Evolutionary conservation across 2,797 vertebrate genomes (phyloP), one percentile per base, ranked within the genome.

Genomic region (Acanthurus leucopareius): DNA sequence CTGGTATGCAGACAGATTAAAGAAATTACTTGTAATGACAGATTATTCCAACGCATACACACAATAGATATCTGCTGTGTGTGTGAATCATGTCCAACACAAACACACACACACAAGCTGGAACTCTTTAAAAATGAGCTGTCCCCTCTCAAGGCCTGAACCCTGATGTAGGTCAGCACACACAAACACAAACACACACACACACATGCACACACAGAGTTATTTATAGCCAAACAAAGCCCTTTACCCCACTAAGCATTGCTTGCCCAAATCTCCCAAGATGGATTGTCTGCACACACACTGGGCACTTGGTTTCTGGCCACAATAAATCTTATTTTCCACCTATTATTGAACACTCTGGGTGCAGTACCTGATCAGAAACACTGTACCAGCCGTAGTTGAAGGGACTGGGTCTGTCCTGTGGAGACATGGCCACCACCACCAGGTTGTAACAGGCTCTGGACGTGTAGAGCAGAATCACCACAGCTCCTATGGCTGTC

Each of bases 381-480:
- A 98, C 95, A 78, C 94, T 98, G 95, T 97, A 97, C 98, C 97
- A 99, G 92, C 97, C 96, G 56, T 97, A 99, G 86, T 96, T 98
- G 92, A 98, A 98, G 10, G 97, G 96, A 44, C 94, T 97, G 71
- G 96, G 96, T 85, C 94, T 89, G 85, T 85, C 96, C 77, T 96
- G 95, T 1, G 97, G 97, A 13, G 96, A 96, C 86, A 98, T 89
- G 61, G 95, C 92, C 88, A 98, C 95, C 72, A 97, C 95, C 84
- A 97, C 97, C 86, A 99, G 94, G 94, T 99, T 99, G 85, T 98
- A 99, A 85, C 97, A 98, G 82, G 98, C 97, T 93, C 97, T 96
- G 79, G 98, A 97, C 2, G 96, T 96, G 90, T 97, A 99, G 13
- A 99, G 95, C 25, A 97, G 94, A 77, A 97, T 95, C 1, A 97